Base-by-base conservation (phyloP, 1,140 invertebrate species). In the Doryteuthis pealeii region DNA sequence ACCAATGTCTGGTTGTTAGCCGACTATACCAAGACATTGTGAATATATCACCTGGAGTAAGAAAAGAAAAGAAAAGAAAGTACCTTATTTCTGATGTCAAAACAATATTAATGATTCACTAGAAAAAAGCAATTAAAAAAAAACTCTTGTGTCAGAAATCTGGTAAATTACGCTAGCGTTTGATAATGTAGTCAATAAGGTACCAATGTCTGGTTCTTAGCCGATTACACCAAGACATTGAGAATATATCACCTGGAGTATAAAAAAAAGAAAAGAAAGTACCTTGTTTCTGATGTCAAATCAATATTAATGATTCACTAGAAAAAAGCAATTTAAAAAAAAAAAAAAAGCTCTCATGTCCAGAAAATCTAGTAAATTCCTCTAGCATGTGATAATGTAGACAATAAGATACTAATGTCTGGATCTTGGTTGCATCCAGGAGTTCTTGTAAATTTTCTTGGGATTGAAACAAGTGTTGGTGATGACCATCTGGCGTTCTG, bases 191-290 rank as follows among this genome's bases (percentile, higher is more conserved):
- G n/a, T n/a, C n/a, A n/a, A n/a, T n/a, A n/a, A n/a, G n/a, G n/a
- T n/a, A n/a, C n/a, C n/a, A n/a, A n/a, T n/a, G n/a, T n/a, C n/a
- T n/a, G n/a, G n/a, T n/a, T n/a, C n/a, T n/a, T 90, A 90, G n/a
- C 89, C 89, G 76, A 90, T 88, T 22, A 89, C 87, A 74, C 89
- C 89, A 28, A 89, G 81, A 76, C 88, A 88, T 82, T 89, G 88
- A 18, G 87, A 87, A 78, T 88, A 89, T 33, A 79, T 82, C 14
- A 88, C 86, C 86, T 88, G 78, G 22, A 80, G 80, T 33, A n/a
- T n/a, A n/a, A 82, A 72, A 35, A 72, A 31, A n/a, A n/a, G n/a
- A 54, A 65, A 35, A 35, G 4, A 26, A 45, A 73, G 18, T 6
- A 18, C 18, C 6, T 22, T 15, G 49, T 0, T 62, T 68, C 4